Percentiles rank a stretch among this genome's conserved stretches.
Evolutionary conservation across 2,888 invertebrate genomes (phyloP).

Genomic region (Seladonia tumulorum): DNA sequence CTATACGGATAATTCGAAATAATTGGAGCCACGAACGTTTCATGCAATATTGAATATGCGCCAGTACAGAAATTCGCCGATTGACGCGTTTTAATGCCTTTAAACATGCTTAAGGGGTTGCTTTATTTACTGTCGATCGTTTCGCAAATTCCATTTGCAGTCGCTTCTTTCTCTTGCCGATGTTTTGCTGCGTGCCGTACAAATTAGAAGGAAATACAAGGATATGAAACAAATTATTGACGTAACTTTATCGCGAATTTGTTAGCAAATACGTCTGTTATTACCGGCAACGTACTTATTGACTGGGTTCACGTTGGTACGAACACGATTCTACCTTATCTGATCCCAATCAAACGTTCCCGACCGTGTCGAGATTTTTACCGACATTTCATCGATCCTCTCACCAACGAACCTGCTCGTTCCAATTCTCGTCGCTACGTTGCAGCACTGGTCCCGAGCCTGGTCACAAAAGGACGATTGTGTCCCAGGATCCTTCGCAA

Average conservation of each 20-base stretch:
- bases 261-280: background rate
- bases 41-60: conserved; percentile 38
- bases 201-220: background rate
- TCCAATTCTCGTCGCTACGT: conserved; percentile 37
- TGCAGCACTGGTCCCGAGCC: conserved; percentile 71
- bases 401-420: background rate
- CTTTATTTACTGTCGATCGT: conserved; percentile 17
- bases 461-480: conserved; percentile 5
- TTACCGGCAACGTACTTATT: conserved; percentile 40
- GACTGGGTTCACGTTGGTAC: conserved; percentile 14
- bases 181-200: no score
- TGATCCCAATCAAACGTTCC: conserved; percentile 2
- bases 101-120: conserved; percentile 9
- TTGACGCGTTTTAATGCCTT: conserved; percentile 45
- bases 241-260: background rate
- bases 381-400: conserved; percentile 68
- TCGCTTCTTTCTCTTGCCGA: background rate
- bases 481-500: background rate
- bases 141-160: background rate
- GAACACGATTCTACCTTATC: conserved; percentile 10
- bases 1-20: conserved; percentile 68
- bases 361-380: conserved; percentile 41
- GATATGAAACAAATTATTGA: background rate
- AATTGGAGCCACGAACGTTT: conserved; percentile 61
- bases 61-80: conserved; percentile 25